phyloP scores from a whole-genome alignment of 2,888 invertebrate species.

The Muschampia plurimacula region DNA sequence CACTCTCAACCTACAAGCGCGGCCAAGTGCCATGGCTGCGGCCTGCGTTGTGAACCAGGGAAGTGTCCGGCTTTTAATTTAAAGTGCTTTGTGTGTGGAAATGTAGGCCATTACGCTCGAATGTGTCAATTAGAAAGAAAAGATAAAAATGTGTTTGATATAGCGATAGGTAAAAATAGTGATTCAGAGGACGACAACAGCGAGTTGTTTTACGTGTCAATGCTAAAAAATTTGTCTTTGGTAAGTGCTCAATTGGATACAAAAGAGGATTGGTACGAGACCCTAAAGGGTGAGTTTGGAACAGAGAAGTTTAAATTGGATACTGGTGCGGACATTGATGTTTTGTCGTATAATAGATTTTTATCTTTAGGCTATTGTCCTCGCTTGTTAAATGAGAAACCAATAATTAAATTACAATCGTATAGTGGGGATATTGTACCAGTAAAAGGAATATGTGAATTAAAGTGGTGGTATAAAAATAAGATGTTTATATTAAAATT shows the following conservation, averaged over 20 bases:
- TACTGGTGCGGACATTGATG: not conserved
- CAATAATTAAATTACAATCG: not conserved
- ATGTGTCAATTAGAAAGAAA: no score
- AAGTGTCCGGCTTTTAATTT: no score
- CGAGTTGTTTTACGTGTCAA: not conserved
- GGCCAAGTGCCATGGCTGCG: no score
- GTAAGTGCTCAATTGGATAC: not conserved
- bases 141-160: no score
- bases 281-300: not conserved
- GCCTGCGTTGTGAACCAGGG: no score
- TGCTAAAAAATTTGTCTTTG: not conserved
- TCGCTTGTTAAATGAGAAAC: not conserved
- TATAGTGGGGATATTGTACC: not conserved
- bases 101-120: no score
- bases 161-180: not conserved
- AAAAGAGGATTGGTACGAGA: not conserved
- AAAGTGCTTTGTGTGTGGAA: no score
- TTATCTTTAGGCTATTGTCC: not conserved
- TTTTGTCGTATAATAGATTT: not conserved
- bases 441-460: not conserved
- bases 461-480: no score
- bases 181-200: not conserved
- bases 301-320: not conserved
- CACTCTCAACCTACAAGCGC: no score
- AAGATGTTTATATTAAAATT: no score